Evolutionary conservation across 2,888 invertebrate genomes (phyloP), one percentile per base, ranked within the genome.

Genomic region (Emesis russula): DNA sequence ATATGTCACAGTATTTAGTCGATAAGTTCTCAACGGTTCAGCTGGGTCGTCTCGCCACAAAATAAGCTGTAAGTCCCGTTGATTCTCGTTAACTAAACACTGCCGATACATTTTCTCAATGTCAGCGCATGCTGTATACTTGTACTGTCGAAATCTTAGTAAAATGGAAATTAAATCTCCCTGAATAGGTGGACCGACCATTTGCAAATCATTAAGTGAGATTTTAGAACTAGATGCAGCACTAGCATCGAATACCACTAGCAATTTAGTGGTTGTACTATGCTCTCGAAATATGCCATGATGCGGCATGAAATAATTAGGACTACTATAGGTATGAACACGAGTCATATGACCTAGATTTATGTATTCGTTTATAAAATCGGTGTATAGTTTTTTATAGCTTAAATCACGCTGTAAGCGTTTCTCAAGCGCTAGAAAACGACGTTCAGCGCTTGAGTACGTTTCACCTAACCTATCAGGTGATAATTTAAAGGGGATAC

Each of bases 81-180:
- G 92, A 25, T 66, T 36, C 3, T 33, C 86, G 44, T 74, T 82
- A 84, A 13, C 89, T 82, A 25, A 48, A 15, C 44, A 18, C 68
- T 93, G 90, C 1, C 95, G 76, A 74, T 92, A 95, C 94, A 95
- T 95, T 84, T 95, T 93, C 31, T 89, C 89, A 4, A 94, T 85
- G 48, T 92, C 94, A 7, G 92, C 92, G 5, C 92, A 94, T 5
- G 94, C 91, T 3, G 86, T 88, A 33, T 92, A 84, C 33, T 58
- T 77, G 77, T 94, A 79, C 36, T 86, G 78, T 18, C 94, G 38
- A 78, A 95, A 94, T 15, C 93, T 80, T n/a, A 93, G 66, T 18
- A 95, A 53, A 44, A 95, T 94, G 3, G 92, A 71, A 84, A 94
- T 82, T 80, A 95, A 31, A 87, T 92, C 89, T 25, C 90, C 87